These are phyloP conservation scores for Drosophila testacea DNA, from an alignment of 2,888 invertebrate species.

Conservation along the genomic window DNA sequence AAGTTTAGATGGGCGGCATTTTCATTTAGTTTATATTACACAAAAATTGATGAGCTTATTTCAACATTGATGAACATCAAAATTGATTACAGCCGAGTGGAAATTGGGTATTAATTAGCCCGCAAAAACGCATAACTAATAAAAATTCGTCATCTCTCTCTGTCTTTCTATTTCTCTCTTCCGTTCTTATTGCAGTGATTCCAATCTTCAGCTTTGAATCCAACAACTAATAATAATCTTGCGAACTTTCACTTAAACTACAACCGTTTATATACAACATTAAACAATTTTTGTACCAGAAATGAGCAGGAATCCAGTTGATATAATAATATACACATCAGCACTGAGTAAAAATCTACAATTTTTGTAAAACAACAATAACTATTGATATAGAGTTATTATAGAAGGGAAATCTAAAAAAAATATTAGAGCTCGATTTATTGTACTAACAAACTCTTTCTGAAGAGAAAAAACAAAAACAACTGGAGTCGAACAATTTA, in stretches of 20 bases:
- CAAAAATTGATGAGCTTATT: too few species aligned
- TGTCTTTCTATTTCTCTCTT: neutral
- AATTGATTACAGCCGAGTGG: too few species aligned
- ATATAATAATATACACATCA: conserved; percentile 30
- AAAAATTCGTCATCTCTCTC: conserved; percentile 13
- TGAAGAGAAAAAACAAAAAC: conserved; percentile 39
- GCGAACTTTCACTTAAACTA: conserved; percentile 70
- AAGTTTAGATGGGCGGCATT: too few species aligned
- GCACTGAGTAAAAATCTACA: conserved; percentile 39
- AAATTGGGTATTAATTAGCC: too few species aligned
- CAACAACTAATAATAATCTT: conserved; percentile 53
- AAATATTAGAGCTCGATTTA: conserved; percentile 27
- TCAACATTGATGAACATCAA: too few species aligned
- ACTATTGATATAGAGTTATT: conserved; percentile 34
- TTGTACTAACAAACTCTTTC: conserved; percentile 17
- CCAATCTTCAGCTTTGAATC: conserved; percentile 75
- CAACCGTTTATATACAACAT: conserved; percentile 55
- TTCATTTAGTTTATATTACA: too few species aligned
- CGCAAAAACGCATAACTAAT: conserved; percentile 26
- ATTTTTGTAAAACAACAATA: conserved; percentile 46
- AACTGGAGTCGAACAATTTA: conserved; percentile 31
- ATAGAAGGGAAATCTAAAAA: conserved; percentile 11
- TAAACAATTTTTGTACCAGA: conserved; percentile 67
- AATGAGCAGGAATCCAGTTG: conserved; percentile 56
- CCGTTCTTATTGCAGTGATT: conserved; percentile 65